A percentile compares a stretch with the other conserved stretches of the same genome.
phyloP scores from a whole-genome alignment of 2,113 vertebrate genomes.

The Egretta garzetta region DNA sequence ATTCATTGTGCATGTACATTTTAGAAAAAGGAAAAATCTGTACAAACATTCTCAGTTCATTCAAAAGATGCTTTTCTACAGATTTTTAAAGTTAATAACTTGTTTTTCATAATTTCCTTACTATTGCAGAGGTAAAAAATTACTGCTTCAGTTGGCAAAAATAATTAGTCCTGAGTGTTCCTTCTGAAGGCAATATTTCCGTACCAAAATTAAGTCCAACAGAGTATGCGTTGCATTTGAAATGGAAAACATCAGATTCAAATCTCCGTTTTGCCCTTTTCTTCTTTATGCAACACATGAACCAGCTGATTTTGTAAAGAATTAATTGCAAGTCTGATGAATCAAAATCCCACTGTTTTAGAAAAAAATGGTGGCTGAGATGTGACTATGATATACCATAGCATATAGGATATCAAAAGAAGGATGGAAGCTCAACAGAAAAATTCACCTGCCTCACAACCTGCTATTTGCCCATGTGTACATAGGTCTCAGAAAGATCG shows the following conservation, averaged over 20 bases:
- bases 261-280: not conserved
- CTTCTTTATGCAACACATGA: fast-evolving
- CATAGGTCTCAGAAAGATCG: not conserved
- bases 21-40: not conserved
- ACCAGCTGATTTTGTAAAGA: not conserved
- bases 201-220: not conserved
- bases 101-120: not conserved
- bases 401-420: not conserved
- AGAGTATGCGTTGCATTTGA: not conserved
- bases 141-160: not conserved
- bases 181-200: not conserved
- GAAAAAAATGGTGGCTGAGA: not conserved
- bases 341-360: not conserved
- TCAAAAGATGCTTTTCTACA: slow-evolving; percentile 16
- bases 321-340: not conserved
- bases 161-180: not conserved
- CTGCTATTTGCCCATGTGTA: not conserved
- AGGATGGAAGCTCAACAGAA: not conserved
- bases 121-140: not conserved
- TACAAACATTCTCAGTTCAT: not conserved
- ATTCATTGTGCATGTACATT: not conserved
- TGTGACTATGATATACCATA: no score
- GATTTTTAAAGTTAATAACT: not conserved
- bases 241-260: not conserved
- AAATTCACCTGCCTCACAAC: no score